These are phyloP conservation scores for Polylopha cassiicola DNA, from an alignment of 2,888 invertebrate species.

Conservation along the genomic window DNA sequence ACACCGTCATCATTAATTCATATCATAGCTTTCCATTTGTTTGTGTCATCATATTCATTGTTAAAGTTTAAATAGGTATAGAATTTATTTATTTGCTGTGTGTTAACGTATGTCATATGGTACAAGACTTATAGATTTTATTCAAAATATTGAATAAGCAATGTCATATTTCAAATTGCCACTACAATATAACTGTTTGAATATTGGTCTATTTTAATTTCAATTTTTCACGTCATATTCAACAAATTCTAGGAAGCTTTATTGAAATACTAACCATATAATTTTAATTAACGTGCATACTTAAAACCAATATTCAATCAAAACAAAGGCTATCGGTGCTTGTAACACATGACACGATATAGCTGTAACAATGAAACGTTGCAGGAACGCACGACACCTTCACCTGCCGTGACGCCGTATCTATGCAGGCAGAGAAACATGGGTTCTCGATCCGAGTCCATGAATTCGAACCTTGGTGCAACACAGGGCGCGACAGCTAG, in stretches of 20 bases:
- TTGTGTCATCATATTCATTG: not conserved
- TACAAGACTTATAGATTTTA: too few relatives aligned
- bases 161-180: too few relatives aligned
- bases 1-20: not conserved
- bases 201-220: too few relatives aligned
- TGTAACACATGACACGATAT: conserved; percentile 1
- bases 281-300: too few relatives aligned
- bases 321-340: conserved; percentile 4
- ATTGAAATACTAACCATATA: too few relatives aligned
- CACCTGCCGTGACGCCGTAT: conserved; percentile 88
- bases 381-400: conserved; percentile 78
- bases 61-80: conserved; percentile 1
- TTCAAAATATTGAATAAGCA: too few relatives aligned
- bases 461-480: conserved; percentile 50
- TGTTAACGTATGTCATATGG: too few relatives aligned
- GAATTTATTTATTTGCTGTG: too few relatives aligned
- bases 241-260: too few relatives aligned
- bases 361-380: conserved; percentile 24
- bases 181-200: too few relatives aligned
- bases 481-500: conserved; percentile 41
- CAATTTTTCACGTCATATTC: too few relatives aligned
- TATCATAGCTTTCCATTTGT: not conserved
- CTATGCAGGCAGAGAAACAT: conserved; percentile 87
- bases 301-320: conserved; percentile 2
- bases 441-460: conserved; percentile 72